Conservation (phyloP, 2,113 vertebrate genomes). For the Platanista minor region DNA sequence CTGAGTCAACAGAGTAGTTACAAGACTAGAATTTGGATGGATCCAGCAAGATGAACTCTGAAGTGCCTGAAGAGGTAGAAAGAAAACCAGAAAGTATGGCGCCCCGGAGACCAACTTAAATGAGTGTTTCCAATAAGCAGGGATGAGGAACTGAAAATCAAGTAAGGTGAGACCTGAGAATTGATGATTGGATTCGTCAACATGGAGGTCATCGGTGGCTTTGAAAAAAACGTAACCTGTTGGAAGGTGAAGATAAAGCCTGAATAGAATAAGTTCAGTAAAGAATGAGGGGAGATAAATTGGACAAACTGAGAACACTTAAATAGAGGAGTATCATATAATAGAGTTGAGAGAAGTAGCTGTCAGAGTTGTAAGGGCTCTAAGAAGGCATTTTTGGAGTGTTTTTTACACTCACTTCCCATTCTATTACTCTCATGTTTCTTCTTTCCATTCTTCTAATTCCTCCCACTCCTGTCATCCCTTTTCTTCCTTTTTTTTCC, state of each 20-base stretch:
- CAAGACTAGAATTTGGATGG: neutral
- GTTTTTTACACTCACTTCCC: neutral
- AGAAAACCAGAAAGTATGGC: neutral
- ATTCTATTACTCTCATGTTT: neutral
- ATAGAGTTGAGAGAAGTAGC: neutral
- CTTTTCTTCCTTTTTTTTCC: neutral
- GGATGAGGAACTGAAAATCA: neutral
- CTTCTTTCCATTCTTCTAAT: neutral
- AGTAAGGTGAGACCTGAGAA: neutral
- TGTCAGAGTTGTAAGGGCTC: neutral
- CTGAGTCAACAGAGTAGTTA: neutral
- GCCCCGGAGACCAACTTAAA: neutral
- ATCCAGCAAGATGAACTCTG: neutral
- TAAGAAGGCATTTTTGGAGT: neutral
- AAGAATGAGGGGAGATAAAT: neutral
- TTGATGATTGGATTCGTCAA: neutral
- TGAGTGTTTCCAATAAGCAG: neutral
- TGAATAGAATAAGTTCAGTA: neutral
- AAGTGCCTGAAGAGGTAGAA: neutral
- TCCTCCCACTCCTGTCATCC: neutral
- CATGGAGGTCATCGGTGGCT: neutral
- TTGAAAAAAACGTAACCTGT: neutral
- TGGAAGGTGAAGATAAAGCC: neutral
- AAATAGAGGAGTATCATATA: neutral
- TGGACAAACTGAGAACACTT: neutral